These are phyloP conservation scores for Acronicta leporina DNA, from an alignment of 2,888 invertebrate genomes.

Conservation along the genomic window DNA sequence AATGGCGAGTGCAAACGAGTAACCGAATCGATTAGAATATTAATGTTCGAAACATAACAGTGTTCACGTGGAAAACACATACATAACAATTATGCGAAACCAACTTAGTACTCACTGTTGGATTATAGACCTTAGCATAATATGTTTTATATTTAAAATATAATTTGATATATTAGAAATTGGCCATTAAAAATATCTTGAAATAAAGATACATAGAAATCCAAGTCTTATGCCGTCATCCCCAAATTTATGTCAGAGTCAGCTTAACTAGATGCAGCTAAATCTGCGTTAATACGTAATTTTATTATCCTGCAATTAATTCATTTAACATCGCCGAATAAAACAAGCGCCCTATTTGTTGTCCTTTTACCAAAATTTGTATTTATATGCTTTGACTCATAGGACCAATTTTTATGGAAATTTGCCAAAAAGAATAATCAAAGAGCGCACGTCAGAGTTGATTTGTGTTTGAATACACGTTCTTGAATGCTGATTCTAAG, in stretches of 20 bases:
- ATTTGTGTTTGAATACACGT: constrained; percentile 22
- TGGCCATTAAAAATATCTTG: too few species aligned
- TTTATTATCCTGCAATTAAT: too few species aligned
- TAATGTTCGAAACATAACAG: constrained; percentile 13
- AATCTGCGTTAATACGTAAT: too few species aligned
- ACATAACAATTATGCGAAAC: not conserved
- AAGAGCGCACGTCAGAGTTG: not conserved
- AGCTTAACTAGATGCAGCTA: too few species aligned
- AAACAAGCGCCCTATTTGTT: not conserved
- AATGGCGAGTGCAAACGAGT: constrained; percentile 21
- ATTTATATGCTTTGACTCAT: not conserved
- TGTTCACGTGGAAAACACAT: constrained; percentile 14
- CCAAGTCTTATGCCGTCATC: too few species aligned
- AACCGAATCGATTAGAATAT: constrained; percentile 42
- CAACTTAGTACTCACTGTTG: not conserved
- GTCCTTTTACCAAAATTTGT: not conserved
- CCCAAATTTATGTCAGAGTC: too few species aligned
- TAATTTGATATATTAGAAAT: too few species aligned
- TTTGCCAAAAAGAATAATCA: not conserved
- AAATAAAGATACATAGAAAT: too few species aligned
- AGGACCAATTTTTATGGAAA: not conserved
- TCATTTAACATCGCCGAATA: too few species aligned
- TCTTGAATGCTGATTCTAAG: constrained; percentile 17
- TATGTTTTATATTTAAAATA: not conserved
- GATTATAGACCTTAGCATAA: not conserved